These are phyloP conservation scores for Crocuta crocuta DNA, from an alignment of 2,113 vertebrate genomes.

Conservation along the genomic window DNA sequence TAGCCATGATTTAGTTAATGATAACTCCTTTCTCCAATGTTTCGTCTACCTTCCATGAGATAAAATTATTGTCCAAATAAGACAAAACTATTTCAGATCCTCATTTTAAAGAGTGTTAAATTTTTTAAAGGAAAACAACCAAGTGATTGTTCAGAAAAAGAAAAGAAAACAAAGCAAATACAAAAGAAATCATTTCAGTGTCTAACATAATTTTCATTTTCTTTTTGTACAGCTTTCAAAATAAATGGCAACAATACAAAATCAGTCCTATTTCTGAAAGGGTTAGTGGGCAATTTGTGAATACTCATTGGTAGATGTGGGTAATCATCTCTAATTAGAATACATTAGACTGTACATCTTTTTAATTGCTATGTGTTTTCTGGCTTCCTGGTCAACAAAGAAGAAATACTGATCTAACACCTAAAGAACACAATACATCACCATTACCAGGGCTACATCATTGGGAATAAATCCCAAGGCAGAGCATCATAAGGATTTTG, in stretches of 20 bases:
- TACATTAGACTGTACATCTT: slow-evolving; percentile 45
- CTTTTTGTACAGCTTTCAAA: slow-evolving; percentile 25
- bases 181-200: background rate
- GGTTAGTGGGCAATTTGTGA: slow-evolving; percentile 23
- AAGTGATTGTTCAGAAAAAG: background rate
- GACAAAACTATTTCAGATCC: background rate
- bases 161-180: background rate
- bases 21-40: background rate
- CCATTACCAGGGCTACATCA: background rate
- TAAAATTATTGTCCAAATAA: background rate
- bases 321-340: slow-evolving; percentile 56
- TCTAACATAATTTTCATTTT: background rate
- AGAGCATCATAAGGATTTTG: background rate
- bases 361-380: slow-evolving; percentile 60
- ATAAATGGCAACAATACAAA: slow-evolving; percentile 23
- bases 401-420: slow-evolving; percentile 1
- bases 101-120: slow-evolving; percentile 10
- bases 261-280: slow-evolving; percentile 11
- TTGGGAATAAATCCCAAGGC: background rate
- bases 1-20: background rate
- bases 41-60: background rate
- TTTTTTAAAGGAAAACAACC: slow-evolving; percentile 24
- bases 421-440: background rate
- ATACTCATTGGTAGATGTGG: slow-evolving; percentile 30
- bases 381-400: slow-evolving; percentile 60